Percentiles rank a stretch among this genome's conserved stretches.
phyloP scores from a whole-genome alignment of 2,888 invertebrate species.

The Cheilosia impressa region DNA sequence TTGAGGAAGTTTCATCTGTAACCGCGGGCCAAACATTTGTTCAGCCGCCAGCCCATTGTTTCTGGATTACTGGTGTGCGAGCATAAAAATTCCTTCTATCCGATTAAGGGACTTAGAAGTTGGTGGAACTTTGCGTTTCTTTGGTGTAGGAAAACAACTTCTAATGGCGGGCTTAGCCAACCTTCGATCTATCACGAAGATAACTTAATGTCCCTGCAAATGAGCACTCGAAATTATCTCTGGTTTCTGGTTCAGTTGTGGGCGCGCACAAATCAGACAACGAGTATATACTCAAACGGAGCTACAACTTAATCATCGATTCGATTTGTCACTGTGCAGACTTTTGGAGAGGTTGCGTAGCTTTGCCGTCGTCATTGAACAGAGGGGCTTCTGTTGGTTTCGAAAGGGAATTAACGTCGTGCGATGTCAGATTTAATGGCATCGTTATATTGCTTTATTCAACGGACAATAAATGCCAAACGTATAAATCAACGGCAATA shows the following conservation, averaged over 20 bases:
- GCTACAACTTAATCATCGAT: slow-evolving; percentile 52
- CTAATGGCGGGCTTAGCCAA: neutral
- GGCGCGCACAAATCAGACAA: slow-evolving; percentile 28
- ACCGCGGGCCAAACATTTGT: slow-evolving; percentile 13
- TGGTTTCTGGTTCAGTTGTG: slow-evolving; percentile 44
- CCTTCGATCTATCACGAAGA: slow-evolving; percentile 29
- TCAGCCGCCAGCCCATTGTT: slow-evolving; percentile 2
- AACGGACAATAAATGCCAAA: slow-evolving; percentile 47
- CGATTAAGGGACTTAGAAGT: slow-evolving; percentile 4
- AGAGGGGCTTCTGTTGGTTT: slow-evolving; percentile 11
- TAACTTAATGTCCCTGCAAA: slow-evolving; percentile 46
- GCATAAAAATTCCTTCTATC: slow-evolving; percentile 7
- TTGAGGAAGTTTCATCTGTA: slow-evolving; percentile 4
- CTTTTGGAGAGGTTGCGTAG: slow-evolving; percentile 17
- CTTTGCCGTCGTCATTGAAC: slow-evolving; percentile 5
- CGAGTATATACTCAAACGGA: slow-evolving; percentile 7
- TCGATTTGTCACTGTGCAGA: slow-evolving; percentile 57
- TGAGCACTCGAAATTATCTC: slow-evolving; percentile 50
- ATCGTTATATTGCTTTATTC: slow-evolving; percentile 5
- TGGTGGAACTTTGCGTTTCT: slow-evolving; percentile 20
- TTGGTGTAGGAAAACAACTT: slow-evolving; percentile 1
- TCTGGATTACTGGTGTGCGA: slow-evolving; percentile 17
- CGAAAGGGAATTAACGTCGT: slow-evolving; percentile 24
- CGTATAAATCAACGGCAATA: slow-evolving; percentile 31
- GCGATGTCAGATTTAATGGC: slow-evolving; percentile 54